A percentile compares a stretch with the other conserved stretches of the same genome.
These are phyloP conservation scores for Neria commutata DNA, from an alignment of 2,888 invertebrate species.

Conservation along the genomic window DNA sequence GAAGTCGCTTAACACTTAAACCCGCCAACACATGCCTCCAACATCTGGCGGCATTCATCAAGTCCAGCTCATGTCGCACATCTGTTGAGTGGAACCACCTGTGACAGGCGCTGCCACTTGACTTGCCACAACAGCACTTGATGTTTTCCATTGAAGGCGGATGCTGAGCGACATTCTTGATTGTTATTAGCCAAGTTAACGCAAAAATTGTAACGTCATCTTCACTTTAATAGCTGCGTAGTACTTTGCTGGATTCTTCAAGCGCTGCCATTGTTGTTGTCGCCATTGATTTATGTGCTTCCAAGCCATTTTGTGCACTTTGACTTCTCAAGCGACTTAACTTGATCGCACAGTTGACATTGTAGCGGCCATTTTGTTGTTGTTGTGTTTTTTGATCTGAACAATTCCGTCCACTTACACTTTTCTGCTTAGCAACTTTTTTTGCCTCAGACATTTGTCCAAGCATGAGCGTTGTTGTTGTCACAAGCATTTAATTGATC, in stretches of 20 bases:
- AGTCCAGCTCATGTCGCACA: too few species aligned
- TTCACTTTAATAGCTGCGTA: background rate
- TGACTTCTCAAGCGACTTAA: constrained; percentile 30
- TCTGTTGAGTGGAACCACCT: too few species aligned
- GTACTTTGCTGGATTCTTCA: too few species aligned
- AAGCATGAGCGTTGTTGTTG: constrained; percentile 31
- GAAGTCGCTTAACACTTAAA: too few species aligned
- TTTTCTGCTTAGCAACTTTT: constrained; percentile 35
- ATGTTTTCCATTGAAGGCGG: too few species aligned
- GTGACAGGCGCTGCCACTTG: too few species aligned
- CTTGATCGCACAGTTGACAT: constrained; percentile 24
- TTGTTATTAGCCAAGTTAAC: constrained; percentile 2
- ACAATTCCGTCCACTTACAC: constrained; percentile 43
- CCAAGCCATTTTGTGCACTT: constrained; percentile 49
- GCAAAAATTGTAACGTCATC: constrained; percentile 7
- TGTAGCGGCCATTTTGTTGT: constrained; percentile 18
- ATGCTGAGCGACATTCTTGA: background rate
- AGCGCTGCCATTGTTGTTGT: constrained; percentile 8
- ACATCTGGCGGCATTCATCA: too few species aligned
- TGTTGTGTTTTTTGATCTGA: background rate
- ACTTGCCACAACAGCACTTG: too few species aligned
- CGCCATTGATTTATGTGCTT: constrained; percentile 26
- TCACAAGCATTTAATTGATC: constrained; percentile 45
- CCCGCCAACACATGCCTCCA: too few species aligned
- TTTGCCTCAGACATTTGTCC: constrained; percentile 29